Conservation (phyloP, 2,797 vertebrate genomes). For the Pogoniulus pusillus region DNA sequence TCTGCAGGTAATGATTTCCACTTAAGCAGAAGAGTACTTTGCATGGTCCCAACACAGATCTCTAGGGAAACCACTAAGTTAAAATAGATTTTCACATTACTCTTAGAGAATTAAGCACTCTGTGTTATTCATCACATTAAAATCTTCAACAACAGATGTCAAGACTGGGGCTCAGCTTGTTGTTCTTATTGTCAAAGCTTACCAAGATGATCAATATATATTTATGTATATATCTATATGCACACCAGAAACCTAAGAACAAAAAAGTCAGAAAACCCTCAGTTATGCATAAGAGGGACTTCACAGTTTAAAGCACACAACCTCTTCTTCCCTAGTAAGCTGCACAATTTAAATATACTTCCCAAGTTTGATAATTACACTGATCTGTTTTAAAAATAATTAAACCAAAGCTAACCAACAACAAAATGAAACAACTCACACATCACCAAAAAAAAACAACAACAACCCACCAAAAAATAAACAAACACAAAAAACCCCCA, state of each 20-base stretch:
- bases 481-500: not conserved
- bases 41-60: not conserved
- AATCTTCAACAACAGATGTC: not conserved
- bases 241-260: not conserved
- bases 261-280: not conserved
- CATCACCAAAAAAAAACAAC: no score
- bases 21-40: not conserved
- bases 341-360: not conserved
- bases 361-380: not conserved
- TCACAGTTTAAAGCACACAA: not conserved
- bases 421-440: not conserved
- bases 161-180: not conserved
- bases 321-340: not conserved
- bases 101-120: not conserved
- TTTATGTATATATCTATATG: not conserved
- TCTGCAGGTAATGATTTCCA: not conserved
- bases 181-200: not conserved
- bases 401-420: not conserved
- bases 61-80: not conserved
- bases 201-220: not conserved
- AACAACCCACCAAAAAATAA: not conserved
- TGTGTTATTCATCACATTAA: not conserved
- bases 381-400: not conserved
- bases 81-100: not conserved
- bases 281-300: not conserved